Percentiles rank a stretch among this genome's conserved stretches.
phyloP scores from a whole-genome alignment of 2,888 invertebrate genomes.

The Abscondita cerata region DNA sequence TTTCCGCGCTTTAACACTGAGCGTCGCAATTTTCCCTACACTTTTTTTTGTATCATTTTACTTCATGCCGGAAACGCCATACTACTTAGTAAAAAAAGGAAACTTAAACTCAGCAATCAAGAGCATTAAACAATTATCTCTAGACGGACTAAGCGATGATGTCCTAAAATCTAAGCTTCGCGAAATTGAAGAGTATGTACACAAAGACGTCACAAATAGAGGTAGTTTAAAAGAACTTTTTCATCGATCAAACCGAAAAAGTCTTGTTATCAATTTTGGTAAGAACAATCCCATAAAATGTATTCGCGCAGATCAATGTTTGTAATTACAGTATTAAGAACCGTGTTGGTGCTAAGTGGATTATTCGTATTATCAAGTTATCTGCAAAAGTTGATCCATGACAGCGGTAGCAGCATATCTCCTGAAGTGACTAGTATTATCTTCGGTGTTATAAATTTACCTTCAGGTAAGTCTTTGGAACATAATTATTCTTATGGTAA shows the following conservation, averaged over 20 bases:
- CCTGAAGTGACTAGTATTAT: slow-evolving; percentile 64
- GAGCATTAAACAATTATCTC: slow-evolving; percentile 1
- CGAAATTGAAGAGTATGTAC: background rate
- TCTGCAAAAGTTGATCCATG: slow-evolving; percentile 65
- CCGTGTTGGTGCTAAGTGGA: slow-evolving; percentile 67
- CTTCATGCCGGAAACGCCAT: slow-evolving; percentile 59
- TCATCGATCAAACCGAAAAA: background rate
- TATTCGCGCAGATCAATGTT: no score
- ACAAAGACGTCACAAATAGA: background rate
- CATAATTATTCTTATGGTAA: background rate
- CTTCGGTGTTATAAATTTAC: slow-evolving; percentile 64
- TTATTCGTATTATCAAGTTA: slow-evolving; percentile 66
- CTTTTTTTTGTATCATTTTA: slow-evolving; percentile 52
- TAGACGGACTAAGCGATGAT: background rate
- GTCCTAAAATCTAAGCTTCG: background rate
- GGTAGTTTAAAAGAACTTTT: no score
- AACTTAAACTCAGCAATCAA: slow-evolving; percentile 48
- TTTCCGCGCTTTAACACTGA: slow-evolving; percentile 53
- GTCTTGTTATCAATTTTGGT: background rate
- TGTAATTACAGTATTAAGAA: slow-evolving; percentile 64
- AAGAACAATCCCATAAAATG: no score
- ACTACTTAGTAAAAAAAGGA: slow-evolving; percentile 56
- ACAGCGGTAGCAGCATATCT: slow-evolving; percentile 61
- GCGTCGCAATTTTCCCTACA: slow-evolving; percentile 49
- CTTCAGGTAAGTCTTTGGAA: slow-evolving; percentile 56